A percentile compares a stretch with the other conserved stretches of the same genome.
phyloP scores from a whole-genome alignment of 1,140 invertebrate genomes.

The Anastrepha obliqua region DNA sequence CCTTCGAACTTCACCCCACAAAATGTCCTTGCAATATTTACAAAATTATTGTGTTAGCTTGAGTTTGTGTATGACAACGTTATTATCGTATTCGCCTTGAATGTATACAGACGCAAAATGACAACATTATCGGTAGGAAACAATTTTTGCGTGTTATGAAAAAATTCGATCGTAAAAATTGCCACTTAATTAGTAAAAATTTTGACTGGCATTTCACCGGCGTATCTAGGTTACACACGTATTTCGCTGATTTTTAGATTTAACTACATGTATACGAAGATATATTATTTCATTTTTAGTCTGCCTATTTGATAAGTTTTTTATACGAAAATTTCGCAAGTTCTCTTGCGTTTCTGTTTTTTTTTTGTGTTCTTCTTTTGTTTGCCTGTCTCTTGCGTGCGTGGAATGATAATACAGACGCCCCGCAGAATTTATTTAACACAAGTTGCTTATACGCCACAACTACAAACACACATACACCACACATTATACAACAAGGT shows the following conservation, averaged over 20 bases:
- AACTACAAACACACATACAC: background rate
- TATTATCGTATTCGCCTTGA: background rate
- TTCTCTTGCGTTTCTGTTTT: background rate
- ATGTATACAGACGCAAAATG: conserved; percentile 32
- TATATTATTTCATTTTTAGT: background rate
- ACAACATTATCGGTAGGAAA: background rate
- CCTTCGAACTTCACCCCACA: background rate
- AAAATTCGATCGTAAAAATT: conserved; percentile 11
- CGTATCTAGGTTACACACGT: too few species aligned
- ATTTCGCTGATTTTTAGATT: too few species aligned
- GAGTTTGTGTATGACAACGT: background rate
- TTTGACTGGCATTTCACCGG: too few species aligned
- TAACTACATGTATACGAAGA: too few species aligned
- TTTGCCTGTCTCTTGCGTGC: background rate
- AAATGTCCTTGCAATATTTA: background rate
- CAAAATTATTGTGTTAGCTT: background rate
- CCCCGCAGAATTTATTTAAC: background rate
- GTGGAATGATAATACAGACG: background rate
- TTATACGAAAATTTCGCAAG: background rate
- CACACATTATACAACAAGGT: too few species aligned
- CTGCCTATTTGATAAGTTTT: background rate
- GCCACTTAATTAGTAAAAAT: background rate
- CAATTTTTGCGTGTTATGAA: too few species aligned
- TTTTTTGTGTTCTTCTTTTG: background rate
- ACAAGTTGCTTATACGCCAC: conserved; percentile 12